Conservation (phyloP, 2,113 vertebrate genomes). For the Halcyon malimbica region DNA sequence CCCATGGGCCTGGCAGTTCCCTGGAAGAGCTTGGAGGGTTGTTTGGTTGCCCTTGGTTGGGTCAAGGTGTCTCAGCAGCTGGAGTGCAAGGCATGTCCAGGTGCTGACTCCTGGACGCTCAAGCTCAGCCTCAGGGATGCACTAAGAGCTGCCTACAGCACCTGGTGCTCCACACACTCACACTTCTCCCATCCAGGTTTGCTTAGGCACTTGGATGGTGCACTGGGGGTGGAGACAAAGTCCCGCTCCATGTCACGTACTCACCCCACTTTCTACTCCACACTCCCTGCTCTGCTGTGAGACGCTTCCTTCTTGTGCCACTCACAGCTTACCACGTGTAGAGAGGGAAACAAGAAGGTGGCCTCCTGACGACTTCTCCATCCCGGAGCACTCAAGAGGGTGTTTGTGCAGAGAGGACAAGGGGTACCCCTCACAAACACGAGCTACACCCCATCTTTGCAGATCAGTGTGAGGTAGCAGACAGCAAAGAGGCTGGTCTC, state of each 20-base stretch:
- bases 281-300: neutral
- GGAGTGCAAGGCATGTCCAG: neutral
- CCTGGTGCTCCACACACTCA: accelerated
- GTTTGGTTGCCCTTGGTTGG: neutral
- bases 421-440: accelerated
- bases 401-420: neutral
- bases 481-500: neutral
- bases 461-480: neutral
- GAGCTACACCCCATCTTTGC: neutral
- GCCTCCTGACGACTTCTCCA: neutral
- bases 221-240: neutral
- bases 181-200: neutral
- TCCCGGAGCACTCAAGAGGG: neutral
- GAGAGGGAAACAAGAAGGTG: neutral
- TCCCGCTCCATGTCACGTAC: neutral
- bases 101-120: neutral
- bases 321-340: accelerated
- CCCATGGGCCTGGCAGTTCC: neutral
- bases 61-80: neutral
- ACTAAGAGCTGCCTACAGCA: neutral
- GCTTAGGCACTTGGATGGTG: neutral
- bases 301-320: neutral
- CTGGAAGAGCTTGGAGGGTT: neutral
- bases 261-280: accelerated
- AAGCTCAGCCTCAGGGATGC: neutral